These are phyloP conservation scores for Mamestra brassicae DNA, from an alignment of 2,888 invertebrate genomes.

Conservation along the genomic window DNA sequence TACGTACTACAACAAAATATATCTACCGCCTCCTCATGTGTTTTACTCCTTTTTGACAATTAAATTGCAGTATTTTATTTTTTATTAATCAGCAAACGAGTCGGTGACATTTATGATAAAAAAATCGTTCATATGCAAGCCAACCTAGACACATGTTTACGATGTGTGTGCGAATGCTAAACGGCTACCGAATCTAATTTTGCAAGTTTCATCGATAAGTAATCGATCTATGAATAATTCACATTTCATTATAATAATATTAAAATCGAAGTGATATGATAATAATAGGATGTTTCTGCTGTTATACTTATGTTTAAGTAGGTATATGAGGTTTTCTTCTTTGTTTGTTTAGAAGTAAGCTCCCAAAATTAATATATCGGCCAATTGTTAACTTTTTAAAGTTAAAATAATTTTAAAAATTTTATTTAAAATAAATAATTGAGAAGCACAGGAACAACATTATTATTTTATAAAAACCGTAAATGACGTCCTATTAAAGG, in stretches of 20 bases:
- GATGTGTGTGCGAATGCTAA: constrained; percentile 35
- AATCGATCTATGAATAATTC: constrained; percentile 51
- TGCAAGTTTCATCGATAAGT: constrained; percentile 41
- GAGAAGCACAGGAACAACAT: too few relatives aligned
- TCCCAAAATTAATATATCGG: not conserved
- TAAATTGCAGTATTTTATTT: constrained; percentile 4
- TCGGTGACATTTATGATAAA: constrained; percentile 42
- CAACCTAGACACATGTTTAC: constrained; percentile 38
- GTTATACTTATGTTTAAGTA: not conserved
- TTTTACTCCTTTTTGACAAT: not conserved
- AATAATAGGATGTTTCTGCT: constrained; percentile 12
- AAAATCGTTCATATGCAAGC: constrained; percentile 22
- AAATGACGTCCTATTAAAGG: not conserved
- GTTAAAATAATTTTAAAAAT: too few relatives aligned
- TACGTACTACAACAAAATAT: not conserved
- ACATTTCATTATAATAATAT: constrained; percentile 23
- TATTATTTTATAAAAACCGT: too few relatives aligned
- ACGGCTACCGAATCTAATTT: constrained; percentile 45
- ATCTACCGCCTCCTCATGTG: not conserved
- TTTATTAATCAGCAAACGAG: constrained; percentile 16
- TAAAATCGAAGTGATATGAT: constrained; percentile 2
- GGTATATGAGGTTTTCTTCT: not conserved
- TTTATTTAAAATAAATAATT: too few relatives aligned
- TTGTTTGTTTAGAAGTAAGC: not conserved
- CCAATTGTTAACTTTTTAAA: too few relatives aligned